Conservation (phyloP, 2,113 vertebrate genomes). For the Paralichthys olivaceus region DNA sequence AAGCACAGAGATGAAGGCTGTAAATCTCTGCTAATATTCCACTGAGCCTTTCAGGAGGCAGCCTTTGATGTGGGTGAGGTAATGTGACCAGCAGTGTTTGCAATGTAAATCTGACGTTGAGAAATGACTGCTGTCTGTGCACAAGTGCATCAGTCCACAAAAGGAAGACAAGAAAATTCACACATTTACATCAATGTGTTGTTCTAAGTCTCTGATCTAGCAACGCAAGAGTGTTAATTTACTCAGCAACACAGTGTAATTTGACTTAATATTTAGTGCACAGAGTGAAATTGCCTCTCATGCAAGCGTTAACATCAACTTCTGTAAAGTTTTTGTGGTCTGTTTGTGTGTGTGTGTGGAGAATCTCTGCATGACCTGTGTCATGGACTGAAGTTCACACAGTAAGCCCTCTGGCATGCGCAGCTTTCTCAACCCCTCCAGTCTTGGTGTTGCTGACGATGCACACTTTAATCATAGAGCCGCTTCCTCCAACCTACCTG, state of each 20-base stretch:
- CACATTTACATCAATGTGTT: neutral
- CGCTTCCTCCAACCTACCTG: conserved; percentile 69
- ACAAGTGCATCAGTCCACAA: conserved; percentile 44
- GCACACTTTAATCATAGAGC: conserved; percentile 72
- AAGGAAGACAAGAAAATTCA: conserved; percentile 19
- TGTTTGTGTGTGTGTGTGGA: conserved; percentile 28
- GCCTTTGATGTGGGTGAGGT: conserved; percentile 84
- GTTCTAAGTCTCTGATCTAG: neutral
- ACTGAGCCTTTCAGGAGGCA: conserved; percentile 76
- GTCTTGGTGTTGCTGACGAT: conserved; percentile 65
- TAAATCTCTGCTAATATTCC: conserved; percentile 81
- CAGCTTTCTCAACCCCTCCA: conserved; percentile 46
- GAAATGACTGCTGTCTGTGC: conserved; percentile 60
- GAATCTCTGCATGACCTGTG: conserved; percentile 52
- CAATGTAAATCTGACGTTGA: conserved; percentile 78
- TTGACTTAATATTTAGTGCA: conserved; percentile 24
- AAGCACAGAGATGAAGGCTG: conserved; percentile 69
- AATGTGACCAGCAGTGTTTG: conserved; percentile 81
- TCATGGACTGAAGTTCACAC: conserved; percentile 55
- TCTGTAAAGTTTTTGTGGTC: conserved; percentile 1
- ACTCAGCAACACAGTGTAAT: conserved; percentile 7
- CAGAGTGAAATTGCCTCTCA: neutral
- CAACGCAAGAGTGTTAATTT: conserved; percentile 22
- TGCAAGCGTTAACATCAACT: too few species aligned
- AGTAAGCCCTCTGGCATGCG: conserved; percentile 61